Base-by-base conservation (phyloP, 2,797 vertebrate genomes). In the Amblyopsis hoosieri region DNA sequence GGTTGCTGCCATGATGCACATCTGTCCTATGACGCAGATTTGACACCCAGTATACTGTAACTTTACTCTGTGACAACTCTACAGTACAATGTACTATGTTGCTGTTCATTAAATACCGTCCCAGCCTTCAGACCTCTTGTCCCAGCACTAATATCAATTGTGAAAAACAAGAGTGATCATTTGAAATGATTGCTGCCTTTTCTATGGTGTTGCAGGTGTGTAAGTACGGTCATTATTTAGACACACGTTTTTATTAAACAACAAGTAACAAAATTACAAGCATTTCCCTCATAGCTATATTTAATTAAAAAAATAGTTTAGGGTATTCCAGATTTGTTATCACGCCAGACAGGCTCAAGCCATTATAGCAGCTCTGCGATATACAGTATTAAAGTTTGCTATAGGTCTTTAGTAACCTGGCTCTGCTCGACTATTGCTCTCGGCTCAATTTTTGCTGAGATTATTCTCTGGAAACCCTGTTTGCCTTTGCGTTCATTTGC, bases 1-100 rank as follows among this genome's bases (percentile, higher is more conserved):
- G 82, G 83, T 68, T 81, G 73, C 60, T 42, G 71, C 60, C 72
- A 67, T 88, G 83, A 89, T 73, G 83, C 23, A 54, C 19, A 12
- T 31, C 19, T 31, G 31, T 54, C 12, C 12, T 29, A 29, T 31
- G 23, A 31, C 52, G 52, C 80, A 78, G 73, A 80, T 77, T 71
- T 42, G 79, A 78, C 66, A 82, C 69, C 72, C 72, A 80, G 64
- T 10, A 23, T 65, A 48, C 51, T 29, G 23, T 4, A 29, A 29
- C 3, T 4, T 29, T 1, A 29, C 23, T 29, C 23, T 29, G 23
- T 29, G 23, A 29, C 23, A 29, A 29, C 23, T 29, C 23, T 29
- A 29, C 23, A 29, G 23, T 29, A 29, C 23, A 29, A 29, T 29
- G 23, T 29, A 29, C 3, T 29, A 29, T 29, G 23, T 29, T 29